These are phyloP conservation scores for Aelia acuminata DNA, from an alignment of 2,888 invertebrate genomes.

Conservation along the genomic window DNA sequence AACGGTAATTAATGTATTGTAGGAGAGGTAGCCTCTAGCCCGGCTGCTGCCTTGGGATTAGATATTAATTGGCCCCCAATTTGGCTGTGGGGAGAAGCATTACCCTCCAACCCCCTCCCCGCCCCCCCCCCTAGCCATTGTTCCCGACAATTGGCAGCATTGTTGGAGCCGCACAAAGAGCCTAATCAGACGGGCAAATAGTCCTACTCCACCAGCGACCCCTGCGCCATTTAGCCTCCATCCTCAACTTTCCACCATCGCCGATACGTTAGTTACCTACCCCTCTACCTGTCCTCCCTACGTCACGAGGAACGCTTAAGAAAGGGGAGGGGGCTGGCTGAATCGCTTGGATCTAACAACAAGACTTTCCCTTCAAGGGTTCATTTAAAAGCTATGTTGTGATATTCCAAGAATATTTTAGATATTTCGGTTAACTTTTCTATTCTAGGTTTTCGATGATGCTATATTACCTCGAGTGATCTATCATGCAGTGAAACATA, in stretches of 20 bases:
- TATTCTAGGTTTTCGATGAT: too few species aligned
- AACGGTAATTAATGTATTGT: constrained; percentile 62
- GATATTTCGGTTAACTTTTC: not conserved
- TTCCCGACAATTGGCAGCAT: constrained; percentile 70
- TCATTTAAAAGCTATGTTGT: not conserved
- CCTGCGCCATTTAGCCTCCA: constrained; percentile 60
- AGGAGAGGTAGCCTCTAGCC: constrained; percentile 49
- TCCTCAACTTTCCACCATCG: constrained; percentile 68
- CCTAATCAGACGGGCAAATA: constrained; percentile 65
- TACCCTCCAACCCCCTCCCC: constrained; percentile 50
- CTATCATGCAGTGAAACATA: too few species aligned
- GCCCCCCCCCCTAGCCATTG: constrained; percentile 66
- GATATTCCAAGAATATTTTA: not conserved
- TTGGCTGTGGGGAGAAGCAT: constrained; percentile 66
- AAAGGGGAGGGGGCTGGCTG: not conserved
- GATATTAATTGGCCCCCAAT: constrained; percentile 74
- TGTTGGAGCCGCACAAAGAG: constrained; percentile 68
- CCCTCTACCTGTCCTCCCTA: constrained; percentile 8
- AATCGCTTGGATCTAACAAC: not conserved
- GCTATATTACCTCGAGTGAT: too few species aligned
- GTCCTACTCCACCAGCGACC: constrained; percentile 62
- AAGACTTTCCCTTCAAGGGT: not conserved
- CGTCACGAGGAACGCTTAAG: not conserved
- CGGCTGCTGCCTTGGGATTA: constrained; percentile 68
- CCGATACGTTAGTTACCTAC: not conserved